Evolutionary conservation across 2,113 vertebrate species (phyloP), one percentile per base, ranked within the genome.

Genomic region (Hypocryptadius cinnamomeus): DNA sequence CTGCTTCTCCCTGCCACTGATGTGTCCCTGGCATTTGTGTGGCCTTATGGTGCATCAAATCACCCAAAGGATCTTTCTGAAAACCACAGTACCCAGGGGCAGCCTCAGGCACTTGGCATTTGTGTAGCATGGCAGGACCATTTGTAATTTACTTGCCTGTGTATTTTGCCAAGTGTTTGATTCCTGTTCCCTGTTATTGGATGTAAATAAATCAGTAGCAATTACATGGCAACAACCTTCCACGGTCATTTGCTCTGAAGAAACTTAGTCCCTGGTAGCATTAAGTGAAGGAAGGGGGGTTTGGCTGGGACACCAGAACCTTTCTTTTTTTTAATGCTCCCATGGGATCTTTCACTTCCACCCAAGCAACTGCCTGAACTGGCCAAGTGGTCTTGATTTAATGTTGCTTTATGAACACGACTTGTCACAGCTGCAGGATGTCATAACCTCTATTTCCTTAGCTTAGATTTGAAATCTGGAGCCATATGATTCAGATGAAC

Each of bases 391-490:
- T 71, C 91, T 79, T 93, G 94, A 84, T 94, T 95, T 94, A 95
- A 80, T 39, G 16, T 77, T 79, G 89, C 92, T 89, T 76, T 77
- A 69, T 78, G 86, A 92, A 66, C 57, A 71, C 2, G 35, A 61
- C 92, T 91, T 93, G 89, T 89, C 73, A 50, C 92, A 94, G 93
- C 94, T 96, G 93, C 45, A 85, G 85, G 51, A 40, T 96, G 89
- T 94, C 93, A 93, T 79, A 95, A 90, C 95, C 91, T 87, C 83
- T 89, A 27, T 95, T 97, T 96, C 95, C 95, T 90, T 61, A 78
- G 90, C 93, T 87, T 74, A 66, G 66, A 70, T 68, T 94, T 71
- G 83, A 79, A 87, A 92, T 76, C 77, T 96, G 91, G 60, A 80
- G 79, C 81, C 35, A 30, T 86, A 60, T 45, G 88, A 90, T 91